Evolutionary conservation across 2,888 invertebrate species (phyloP), one percentile per base, ranked within the genome.

Genomic region (Liodrosophila aerea): DNA sequence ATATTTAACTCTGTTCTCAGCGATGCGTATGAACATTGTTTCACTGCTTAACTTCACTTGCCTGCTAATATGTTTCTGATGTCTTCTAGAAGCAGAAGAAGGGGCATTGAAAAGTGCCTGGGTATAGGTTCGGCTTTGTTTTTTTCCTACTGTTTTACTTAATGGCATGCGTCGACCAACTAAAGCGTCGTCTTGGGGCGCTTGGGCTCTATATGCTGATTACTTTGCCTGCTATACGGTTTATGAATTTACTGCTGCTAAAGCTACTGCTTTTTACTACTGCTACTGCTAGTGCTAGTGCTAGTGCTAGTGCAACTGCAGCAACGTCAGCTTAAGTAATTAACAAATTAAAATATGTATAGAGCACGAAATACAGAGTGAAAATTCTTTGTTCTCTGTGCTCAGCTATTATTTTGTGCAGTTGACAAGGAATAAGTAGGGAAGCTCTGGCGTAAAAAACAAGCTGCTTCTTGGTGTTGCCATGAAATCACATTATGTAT

Each of bases 271-370:
- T 15, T 36, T 7, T 15, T 36, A 8, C 9, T 70, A 67, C 76
- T 47, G 61, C 58, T 44, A 18, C 56, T 43, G 7, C 46, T 54
- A 39, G 58, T 36, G 7, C 36, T 36, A 8, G 4, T 70, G 5
- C 3, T 22, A 67, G 73, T 47, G 59, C 58, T 39, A 18, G 52
- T 43, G 7, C 46, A 39, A 58, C 49, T 18, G 63, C 66, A 49
- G 50, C 58, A 60, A 49, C 50, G 64, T 49, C 70, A 64, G 64
- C 76, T 85, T 73, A 85, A 85, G 83, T 85, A 80, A 80, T 80
- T 85, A 80, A 78, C 76, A 83, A 82, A 82, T 85, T 85, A 82
- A 85, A 75, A 83, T 85, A 73, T 78, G 67, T 73, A 67, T 63
- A 45, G 43, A 49, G 41, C 50, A 54, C 44, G 22, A 58, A 50